A percentile compares a stretch with the other conserved stretches of the same genome.
phyloP scores from a whole-genome alignment of 2,113 vertebrate genomes.

The Vulpes ferrilata region DNA sequence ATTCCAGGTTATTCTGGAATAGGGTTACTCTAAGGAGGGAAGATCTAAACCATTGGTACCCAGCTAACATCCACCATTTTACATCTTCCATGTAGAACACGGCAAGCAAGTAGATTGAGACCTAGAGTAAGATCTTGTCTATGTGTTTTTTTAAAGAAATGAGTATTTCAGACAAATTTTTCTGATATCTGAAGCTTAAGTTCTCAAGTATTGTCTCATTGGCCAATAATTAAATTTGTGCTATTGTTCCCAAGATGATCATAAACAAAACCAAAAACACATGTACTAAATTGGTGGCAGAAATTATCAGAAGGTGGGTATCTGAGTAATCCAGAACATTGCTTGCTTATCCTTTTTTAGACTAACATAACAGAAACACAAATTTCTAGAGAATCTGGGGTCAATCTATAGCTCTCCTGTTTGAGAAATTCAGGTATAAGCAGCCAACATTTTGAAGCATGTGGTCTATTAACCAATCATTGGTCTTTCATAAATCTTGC shows the following conservation, averaged over 20 bases:
- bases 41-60: neutral
- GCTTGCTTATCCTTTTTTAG: neutral
- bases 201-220: neutral
- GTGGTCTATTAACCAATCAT: neutral
- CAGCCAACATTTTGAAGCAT: slow-evolving; percentile 3
- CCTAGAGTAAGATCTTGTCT: neutral
- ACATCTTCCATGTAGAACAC: neutral
- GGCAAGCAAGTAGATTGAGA: neutral
- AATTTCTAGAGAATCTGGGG: neutral
- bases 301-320: neutral
- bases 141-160: neutral
- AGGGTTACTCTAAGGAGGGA: neutral
- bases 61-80: neutral
- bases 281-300: neutral
- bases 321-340: neutral
- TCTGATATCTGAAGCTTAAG: neutral
- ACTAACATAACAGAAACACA: neutral
- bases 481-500: slow-evolving; percentile 1
- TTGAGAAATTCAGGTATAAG: neutral
- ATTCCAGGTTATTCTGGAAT: neutral
- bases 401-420: neutral
- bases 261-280: neutral
- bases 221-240: neutral
- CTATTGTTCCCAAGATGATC: neutral
- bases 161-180: neutral